Percentiles rank a stretch among this genome's conserved stretches.
Evolutionary conservation across 2,797 vertebrate species (phyloP).

Genomic region (Sphenopsis melanotis): DNA sequence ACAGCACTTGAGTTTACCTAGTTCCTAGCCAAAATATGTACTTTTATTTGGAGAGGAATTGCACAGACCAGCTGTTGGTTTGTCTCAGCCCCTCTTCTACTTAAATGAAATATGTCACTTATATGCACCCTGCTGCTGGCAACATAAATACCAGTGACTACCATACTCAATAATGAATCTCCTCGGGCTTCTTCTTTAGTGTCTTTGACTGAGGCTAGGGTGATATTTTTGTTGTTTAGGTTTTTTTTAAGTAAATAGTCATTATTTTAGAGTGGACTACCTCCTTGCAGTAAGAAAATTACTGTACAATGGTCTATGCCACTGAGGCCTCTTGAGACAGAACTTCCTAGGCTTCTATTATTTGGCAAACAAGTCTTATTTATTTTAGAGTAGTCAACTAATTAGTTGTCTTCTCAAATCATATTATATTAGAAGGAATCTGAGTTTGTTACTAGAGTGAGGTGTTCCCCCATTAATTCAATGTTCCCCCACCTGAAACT

Average conservation of each 20-base stretch:
- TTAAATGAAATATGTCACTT: not conserved
- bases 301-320: not conserved
- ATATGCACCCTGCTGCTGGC: not conserved
- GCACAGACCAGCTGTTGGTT: not conserved
- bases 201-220: not conserved
- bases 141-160: not conserved
- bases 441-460: not conserved
- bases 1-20: not conserved
- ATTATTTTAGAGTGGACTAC: not conserved
- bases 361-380: not conserved
- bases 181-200: not conserved
- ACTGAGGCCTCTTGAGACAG: not conserved
- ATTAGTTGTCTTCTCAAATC: not conserved
- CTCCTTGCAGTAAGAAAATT: not conserved
- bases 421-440: not conserved
- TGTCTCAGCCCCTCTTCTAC: not conserved
- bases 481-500: not conserved
- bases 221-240: fast-evolving
- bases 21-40: not conserved
- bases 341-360: not conserved
- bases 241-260: not conserved
- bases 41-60: not conserved
- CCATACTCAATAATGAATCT: not conserved
- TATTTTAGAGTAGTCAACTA: not conserved
- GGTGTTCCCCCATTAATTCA: not conserved